phyloP scores from a whole-genome alignment of 2,113 vertebrate species.

The Ptilonorhynchus violaceus region DNA sequence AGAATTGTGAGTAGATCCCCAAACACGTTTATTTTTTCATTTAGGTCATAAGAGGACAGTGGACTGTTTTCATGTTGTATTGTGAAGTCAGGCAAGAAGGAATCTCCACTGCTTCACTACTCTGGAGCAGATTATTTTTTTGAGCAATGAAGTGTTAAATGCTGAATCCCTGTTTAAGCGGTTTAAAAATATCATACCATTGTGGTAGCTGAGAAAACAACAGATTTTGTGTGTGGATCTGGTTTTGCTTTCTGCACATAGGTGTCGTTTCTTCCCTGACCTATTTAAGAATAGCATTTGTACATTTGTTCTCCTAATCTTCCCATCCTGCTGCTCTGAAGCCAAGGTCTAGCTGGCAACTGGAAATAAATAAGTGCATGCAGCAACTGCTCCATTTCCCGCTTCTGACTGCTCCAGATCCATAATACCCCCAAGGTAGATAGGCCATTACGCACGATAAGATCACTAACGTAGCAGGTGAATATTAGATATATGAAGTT shows the following conservation, averaged over 20 bases:
- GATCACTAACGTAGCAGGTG: slow-evolving; percentile 50
- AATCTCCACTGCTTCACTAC: neutral
- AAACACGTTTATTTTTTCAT: neutral
- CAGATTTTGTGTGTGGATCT: neutral
- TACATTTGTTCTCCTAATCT: neutral
- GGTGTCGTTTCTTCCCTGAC: neutral
- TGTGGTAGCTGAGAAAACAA: neutral
- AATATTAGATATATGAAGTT: slow-evolving; percentile 43
- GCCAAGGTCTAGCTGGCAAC: neutral
- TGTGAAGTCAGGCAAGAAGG: neutral
- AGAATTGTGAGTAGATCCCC: neutral
- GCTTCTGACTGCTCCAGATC: neutral
- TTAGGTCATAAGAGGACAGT: neutral
- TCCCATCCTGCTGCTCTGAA: neutral
- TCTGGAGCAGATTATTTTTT: neutral
- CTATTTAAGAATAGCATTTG: neutral
- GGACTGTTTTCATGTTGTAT: neutral
- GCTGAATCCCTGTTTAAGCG: neutral
- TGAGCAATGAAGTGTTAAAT: neutral
- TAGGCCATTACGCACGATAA: slow-evolving; percentile 21
- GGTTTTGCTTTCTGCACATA: neutral
- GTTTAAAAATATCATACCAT: neutral
- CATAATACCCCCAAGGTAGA: neutral
- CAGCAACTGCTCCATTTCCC: neutral
- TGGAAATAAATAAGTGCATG: neutral